Conservation (phyloP, 2,888 invertebrate species). For the Diplazon laetatorius region DNA sequence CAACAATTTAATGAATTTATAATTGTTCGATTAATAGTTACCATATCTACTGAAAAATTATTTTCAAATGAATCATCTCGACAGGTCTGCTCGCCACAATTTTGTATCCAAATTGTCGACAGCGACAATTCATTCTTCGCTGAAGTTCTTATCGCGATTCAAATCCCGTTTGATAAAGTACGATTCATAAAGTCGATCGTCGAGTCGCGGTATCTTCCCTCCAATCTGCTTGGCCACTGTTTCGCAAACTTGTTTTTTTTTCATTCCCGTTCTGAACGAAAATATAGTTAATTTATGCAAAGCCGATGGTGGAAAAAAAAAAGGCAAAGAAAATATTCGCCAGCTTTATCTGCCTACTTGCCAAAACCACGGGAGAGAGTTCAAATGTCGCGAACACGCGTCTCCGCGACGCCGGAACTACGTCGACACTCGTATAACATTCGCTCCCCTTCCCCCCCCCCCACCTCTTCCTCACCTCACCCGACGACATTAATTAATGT, state of each 20-base stretch:
- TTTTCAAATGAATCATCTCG: background rate
- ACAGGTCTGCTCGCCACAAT: background rate
- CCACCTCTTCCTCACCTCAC: too few relatives aligned
- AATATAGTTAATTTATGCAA: conserved; percentile 10
- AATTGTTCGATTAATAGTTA: too few relatives aligned
- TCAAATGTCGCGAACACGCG: conserved; percentile 46
- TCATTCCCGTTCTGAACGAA: background rate
- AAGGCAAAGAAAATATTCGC: too few relatives aligned
- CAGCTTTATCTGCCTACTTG: conserved; percentile 37
- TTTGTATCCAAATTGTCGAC: background rate
- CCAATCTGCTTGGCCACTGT: background rate
- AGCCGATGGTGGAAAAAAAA: conserved; percentile 12
- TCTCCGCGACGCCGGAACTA: conserved; percentile 56
- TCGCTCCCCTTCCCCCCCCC: too few relatives aligned
- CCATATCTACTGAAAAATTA: too few relatives aligned
- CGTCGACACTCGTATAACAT: conserved; percentile 33
- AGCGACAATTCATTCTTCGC: background rate
- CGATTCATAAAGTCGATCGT: background rate
- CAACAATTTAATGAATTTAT: too few relatives aligned
- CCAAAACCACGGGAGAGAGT: conserved; percentile 41
- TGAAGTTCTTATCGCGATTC: conserved; percentile 2
- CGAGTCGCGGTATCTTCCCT: background rate
- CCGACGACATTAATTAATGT: conserved; percentile 65
- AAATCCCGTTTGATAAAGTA: conserved; percentile 1
- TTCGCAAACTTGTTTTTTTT: background rate